Evolutionary conservation across 2,113 vertebrate genomes (phyloP), one percentile per base, ranked within the genome.

Genomic region (Lynx canadensis): DNA sequence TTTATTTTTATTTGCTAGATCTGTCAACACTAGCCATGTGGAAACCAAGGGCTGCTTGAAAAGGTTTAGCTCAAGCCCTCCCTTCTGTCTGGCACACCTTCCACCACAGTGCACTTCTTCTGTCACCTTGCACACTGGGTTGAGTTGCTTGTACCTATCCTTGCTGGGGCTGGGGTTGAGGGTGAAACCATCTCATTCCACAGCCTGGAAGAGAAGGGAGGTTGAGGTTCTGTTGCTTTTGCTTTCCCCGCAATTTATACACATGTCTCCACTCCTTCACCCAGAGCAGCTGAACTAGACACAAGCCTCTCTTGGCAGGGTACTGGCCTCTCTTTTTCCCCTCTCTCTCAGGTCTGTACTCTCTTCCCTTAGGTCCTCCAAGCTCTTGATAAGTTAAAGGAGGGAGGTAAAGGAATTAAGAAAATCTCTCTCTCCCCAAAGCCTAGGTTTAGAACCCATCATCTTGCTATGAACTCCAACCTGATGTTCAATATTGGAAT

Each of bases 401-500:
- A 55, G 33, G 74, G 81, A 36, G 15, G 82, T 74, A 91, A 86
- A 95, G 12, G 41, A 66, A 63, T 60, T 96, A 45, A 93, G 92
- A 96, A 93, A 97, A 94, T 79, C 65, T 6, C 50, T 90, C 11
- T 71, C 33, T 71, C n/a, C 4, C 69, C 71, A 94, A 95, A 92
- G 79, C n/a, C 79, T 82, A 38, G 33, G 52, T 90, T 81, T 89
- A 87, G 63, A 97, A 29, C 10, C 80, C 15, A 80, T 94, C 90
- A 65, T 92, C 86, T 80, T 83, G 18, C 48, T 80, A 41, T 93
- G 81, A 97, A 85, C 82, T 93, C 66, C 89, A 33, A 66, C 50
- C 36, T 48, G 87, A 55, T 57, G 89, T 89, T 97, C 74, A 86
- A 69, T 48, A 23, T 83, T 12, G 55, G 95, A 87, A 96, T 83